phyloP scores from a whole-genome alignment of 92 coral and sea anemone genomes.

The Montipora capitata region DNA sequence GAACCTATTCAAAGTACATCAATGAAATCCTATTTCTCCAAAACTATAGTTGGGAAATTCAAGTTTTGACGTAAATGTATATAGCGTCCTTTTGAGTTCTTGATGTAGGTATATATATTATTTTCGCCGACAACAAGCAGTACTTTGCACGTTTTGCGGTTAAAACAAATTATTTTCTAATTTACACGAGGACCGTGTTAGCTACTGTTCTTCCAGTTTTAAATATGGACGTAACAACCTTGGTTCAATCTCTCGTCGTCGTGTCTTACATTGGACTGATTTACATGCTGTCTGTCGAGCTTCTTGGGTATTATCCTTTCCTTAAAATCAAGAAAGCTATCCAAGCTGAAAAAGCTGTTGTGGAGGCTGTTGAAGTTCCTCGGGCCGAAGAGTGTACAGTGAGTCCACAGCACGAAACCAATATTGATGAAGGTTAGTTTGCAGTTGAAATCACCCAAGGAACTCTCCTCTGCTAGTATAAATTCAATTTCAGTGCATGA shows the following conservation, averaged over 20 bases:
- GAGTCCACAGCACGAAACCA: background rate
- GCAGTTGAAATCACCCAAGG: too few relatives aligned
- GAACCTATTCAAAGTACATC: background rate
- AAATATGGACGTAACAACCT: slow-evolving; percentile 67
- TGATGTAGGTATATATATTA: background rate
- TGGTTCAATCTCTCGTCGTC: slow-evolving; percentile 49
- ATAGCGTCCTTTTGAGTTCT: too few relatives aligned
- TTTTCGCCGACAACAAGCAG: background rate
- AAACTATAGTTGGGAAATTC: background rate
- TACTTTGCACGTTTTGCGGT: background rate
- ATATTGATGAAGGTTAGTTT: background rate
- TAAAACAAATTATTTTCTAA: background rate
- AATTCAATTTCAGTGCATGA: too few relatives aligned
- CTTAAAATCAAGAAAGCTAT: background rate
- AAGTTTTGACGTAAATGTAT: background rate
- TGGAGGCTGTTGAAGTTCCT: background rate
- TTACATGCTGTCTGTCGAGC: slow-evolving; percentile 61
- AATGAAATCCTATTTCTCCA: slow-evolving; percentile 14
- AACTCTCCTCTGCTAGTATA: too few relatives aligned
- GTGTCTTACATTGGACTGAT: slow-evolving; percentile 63
- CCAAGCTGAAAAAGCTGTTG: background rate
- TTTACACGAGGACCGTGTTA: background rate
- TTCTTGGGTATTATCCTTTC: slow-evolving; percentile 56
- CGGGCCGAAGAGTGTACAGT: background rate
- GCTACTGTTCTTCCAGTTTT: slow-evolving; percentile 62